Evolutionary conservation across 2,888 invertebrate species (phyloP).

Genomic region (Bellardia pandia): DNA sequence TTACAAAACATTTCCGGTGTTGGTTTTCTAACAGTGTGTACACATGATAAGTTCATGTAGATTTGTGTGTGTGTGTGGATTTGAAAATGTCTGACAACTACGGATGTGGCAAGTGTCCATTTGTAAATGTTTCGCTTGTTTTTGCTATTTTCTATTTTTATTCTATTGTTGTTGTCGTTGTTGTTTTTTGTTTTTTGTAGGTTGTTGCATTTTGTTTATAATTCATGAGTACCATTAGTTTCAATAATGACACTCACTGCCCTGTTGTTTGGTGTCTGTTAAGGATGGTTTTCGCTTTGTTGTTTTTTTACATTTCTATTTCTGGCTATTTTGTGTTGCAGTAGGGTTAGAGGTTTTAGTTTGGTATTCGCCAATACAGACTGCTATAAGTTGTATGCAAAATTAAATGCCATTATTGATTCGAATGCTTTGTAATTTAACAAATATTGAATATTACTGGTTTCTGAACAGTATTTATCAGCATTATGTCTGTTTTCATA

Average conservation of each 20-base stretch:
- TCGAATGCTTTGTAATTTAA: too few species aligned
- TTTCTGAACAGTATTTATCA: not conserved
- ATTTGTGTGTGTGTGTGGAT: slow-evolving; percentile 30
- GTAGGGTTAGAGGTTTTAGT: not conserved
- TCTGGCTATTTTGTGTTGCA: not conserved
- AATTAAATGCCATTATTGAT: too few species aligned
- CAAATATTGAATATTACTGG: too few species aligned
- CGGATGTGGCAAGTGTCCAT: slow-evolving; percentile 76
- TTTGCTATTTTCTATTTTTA: slow-evolving; percentile 14
- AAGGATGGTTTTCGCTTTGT: slow-evolving; percentile 15
- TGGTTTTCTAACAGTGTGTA: slow-evolving; percentile 26
- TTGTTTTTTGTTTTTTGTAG: slow-evolving; percentile 26
- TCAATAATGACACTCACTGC: slow-evolving; percentile 76
- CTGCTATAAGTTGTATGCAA: too few species aligned
- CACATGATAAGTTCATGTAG: not conserved
- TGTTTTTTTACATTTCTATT: not conserved
- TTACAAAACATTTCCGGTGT: slow-evolving; percentile 50
- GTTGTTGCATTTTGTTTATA: slow-evolving; percentile 76
- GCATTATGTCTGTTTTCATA: too few species aligned
- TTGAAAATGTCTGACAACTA: slow-evolving; percentile 58
- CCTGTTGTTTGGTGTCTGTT: slow-evolving; percentile 25
- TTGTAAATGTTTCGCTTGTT: slow-evolving; percentile 75
- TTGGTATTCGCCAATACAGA: slow-evolving; percentile 6
- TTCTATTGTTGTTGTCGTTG: not conserved
- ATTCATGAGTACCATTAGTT: slow-evolving; percentile 80